Evolutionary conservation across 2,797 vertebrate species (phyloP), one percentile per base, ranked within the genome.

Genomic region (Megalops cyprinoides): DNA sequence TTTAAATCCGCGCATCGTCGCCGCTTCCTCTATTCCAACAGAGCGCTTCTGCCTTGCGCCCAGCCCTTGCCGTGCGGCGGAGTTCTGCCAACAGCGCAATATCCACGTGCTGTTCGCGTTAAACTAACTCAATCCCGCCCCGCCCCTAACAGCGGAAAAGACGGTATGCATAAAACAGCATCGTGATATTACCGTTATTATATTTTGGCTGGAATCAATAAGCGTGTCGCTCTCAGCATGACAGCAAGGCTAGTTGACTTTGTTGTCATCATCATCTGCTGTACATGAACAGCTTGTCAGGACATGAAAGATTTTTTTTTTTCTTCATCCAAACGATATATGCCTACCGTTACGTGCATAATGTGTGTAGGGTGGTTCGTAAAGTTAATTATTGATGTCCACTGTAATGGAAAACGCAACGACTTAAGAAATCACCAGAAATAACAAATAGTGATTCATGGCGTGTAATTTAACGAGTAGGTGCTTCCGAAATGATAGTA

Each of bases 81-180:
- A 84, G 90, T 90, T 90, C 89, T 85, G 89, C 85, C 89, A 85
- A 79, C 88, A 87, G 88, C 90, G 84, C 90, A 90, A 88, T 87
- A 79, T 92, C 92, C 93, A 94, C 93, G 93, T 94, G 93, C 89
- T 83, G 83, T 80, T 82, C 84, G 84, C 83, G 83, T 86, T 80
- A 86, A 87, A 86, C 83, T 80, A 86, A 67, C 84, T 86, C 75
- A 80, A 78, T 87, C 37, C 82, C 81, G 87, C 89, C 90, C 88
- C 88, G 83, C 90, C 88, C 85, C 28, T 65, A 42, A 65, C 74
- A 79, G 74, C 77, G 10, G 78, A 23, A 28, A 77, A 67, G 51
- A 74, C 81, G n/a, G 37, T 31, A 84, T 39, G 14, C 67, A 42
- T 20, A n/a, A 71, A 46, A 25, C n/a, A n/a, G 15, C 31, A 65